Percentiles rank a stretch among this genome's conserved stretches.
phyloP scores from a whole-genome alignment of 2,797 vertebrate genomes.

The Chelon labrosus region DNA sequence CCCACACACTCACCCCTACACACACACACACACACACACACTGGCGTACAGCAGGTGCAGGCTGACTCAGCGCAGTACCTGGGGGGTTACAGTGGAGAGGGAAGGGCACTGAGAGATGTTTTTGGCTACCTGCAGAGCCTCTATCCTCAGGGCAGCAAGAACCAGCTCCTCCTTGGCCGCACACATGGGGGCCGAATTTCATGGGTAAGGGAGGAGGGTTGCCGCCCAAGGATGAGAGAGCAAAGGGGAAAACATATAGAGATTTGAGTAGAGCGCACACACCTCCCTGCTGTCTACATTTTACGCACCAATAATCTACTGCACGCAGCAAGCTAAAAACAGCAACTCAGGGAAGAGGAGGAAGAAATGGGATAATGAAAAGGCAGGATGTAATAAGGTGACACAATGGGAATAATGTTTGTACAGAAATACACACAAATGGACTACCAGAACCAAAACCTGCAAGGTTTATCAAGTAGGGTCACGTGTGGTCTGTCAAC shows the following conservation, averaged over 20 bases:
- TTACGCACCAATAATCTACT: conserved; percentile 51
- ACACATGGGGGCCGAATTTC: conserved; percentile 56
- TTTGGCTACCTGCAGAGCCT: conserved; percentile 99
- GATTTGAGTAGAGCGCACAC: conserved; percentile 67
- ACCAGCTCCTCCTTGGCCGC: conserved; percentile 98
- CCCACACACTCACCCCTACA: conserved; percentile 48
- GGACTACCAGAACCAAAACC: conserved; percentile 36
- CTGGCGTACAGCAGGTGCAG: conserved; percentile 76
- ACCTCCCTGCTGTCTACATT: conserved; percentile 45
- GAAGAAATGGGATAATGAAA: conserved; percentile 24
- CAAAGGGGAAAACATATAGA: conserved; percentile 77
- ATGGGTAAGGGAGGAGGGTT: conserved; percentile 33
- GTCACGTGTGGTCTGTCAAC: conserved; percentile 82
- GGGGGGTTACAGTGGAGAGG: conserved; percentile 89
- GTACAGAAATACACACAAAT: conserved; percentile 53
- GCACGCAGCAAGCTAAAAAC: conserved; percentile 48
- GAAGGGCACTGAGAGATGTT: conserved; percentile 95
- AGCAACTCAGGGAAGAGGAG: conserved; percentile 23
- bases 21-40: conserved; percentile 59
- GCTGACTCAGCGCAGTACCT: conserved; percentile 92
- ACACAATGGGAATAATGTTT: conserved; percentile 48
- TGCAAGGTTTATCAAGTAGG: conserved; percentile 35
- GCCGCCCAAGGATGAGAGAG: conserved; percentile 79
- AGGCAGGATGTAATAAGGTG: conserved; percentile 33
- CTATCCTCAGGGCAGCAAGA: conserved; percentile 98